Evolutionary conservation across 2,113 vertebrate species (phyloP).

Genomic region (Paracanthobrama guichenoti): DNA sequence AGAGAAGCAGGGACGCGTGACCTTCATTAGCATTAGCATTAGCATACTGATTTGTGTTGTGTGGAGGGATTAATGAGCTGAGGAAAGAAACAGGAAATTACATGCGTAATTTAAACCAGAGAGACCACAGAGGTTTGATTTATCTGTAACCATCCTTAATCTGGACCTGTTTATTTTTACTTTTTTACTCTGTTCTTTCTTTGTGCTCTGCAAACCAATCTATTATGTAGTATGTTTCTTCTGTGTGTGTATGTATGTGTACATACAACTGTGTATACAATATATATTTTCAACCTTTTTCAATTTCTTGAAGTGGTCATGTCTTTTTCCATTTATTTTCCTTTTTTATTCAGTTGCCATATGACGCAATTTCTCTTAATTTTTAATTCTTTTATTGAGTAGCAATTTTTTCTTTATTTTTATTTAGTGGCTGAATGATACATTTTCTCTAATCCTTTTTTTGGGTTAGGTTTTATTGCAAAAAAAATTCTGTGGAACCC

Average conservation of each 20-base stretch:
- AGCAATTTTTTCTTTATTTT: no score
- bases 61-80: conserved; percentile 59
- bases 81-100: conserved; percentile 58
- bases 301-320: no score
- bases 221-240: not conserved
- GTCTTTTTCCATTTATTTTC: no score
- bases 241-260: no score
- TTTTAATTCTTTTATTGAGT: no score
- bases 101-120: conserved; percentile 58
- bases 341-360: not conserved
- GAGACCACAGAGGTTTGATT: conserved; percentile 50
- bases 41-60: conserved; percentile 64
- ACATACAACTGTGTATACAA: no score
- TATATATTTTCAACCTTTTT: no score
- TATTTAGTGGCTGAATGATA: no score
- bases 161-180: not conserved
- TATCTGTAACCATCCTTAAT: conserved; percentile 53
- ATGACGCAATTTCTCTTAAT: not conserved
- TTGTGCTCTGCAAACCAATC: not conserved
- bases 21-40: conserved; percentile 64
- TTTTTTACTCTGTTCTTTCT: conserved; percentile 43
- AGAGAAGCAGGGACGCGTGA: conserved; percentile 63
- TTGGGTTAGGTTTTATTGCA: no score
- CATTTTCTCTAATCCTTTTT: no score
- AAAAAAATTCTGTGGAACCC: no score